Evolutionary conservation across 37 sponge, comb jelly and placozoan species (phyloP).

Genomic region (Beroe ovata): DNA sequence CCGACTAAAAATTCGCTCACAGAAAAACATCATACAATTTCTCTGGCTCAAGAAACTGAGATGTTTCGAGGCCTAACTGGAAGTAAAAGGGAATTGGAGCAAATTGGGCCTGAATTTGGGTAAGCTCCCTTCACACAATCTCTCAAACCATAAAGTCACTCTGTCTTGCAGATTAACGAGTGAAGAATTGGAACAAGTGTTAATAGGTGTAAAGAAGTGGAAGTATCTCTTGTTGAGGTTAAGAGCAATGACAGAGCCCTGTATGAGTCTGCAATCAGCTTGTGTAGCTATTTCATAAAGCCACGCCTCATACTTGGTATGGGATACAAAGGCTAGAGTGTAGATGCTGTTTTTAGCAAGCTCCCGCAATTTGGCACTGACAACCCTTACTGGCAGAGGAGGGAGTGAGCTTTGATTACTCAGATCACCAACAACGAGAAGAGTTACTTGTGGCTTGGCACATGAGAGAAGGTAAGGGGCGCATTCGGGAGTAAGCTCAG

Average conservation of each 20-base stretch:
- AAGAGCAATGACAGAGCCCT: constrained; percentile 45
- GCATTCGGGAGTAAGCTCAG: neutral
- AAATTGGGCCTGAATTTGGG: neutral
- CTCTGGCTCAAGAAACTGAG: too few species aligned
- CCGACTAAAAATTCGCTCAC: too few species aligned
- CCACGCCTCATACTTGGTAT: constrained; percentile 31
- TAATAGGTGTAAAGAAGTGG: constrained; percentile 42
- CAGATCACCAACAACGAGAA: constrained; percentile 10
- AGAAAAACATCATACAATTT: too few species aligned
- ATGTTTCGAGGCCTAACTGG: too few species aligned
- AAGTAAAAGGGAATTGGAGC: neutral
- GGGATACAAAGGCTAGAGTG: constrained; percentile 18
- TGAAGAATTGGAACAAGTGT: constrained; percentile 35
- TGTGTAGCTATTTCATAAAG: neutral
- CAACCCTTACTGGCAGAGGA: constrained; percentile 31
- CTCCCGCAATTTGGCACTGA: constrained; percentile 7
- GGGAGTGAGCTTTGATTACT: neutral
- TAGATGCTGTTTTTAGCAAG: neutral
- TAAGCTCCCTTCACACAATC: constrained; percentile 58
- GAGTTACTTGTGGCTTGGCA: neutral
- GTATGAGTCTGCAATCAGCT: constrained; percentile 40
- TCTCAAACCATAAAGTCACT: constrained; percentile 55
- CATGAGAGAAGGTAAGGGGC: neutral
- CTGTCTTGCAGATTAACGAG: constrained; percentile 42
- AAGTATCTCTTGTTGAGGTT: constrained; percentile 59